Conservation (phyloP, 2,797 vertebrate species). For the Mormyrus hasselquistii region DNA sequence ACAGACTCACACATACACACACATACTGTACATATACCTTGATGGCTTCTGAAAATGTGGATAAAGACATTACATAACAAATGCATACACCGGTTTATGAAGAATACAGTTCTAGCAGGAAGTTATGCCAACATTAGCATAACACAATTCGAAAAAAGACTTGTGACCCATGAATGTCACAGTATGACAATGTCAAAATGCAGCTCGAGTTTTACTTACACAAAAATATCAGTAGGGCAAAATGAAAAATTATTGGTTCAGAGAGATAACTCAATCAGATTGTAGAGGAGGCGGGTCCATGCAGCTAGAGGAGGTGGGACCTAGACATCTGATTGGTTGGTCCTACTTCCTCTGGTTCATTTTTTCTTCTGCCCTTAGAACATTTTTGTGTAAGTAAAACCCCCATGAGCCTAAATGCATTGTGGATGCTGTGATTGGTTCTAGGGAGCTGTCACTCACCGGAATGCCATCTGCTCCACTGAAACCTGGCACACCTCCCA, state of each 20-base stretch:
- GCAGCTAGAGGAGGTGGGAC: neutral
- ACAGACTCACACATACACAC: neutral
- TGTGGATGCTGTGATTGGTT: neutral
- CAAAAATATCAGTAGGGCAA: neutral
- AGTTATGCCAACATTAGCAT: neutral
- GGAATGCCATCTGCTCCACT: conserved; percentile 83
- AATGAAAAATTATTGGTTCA: neutral
- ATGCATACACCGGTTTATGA: neutral
- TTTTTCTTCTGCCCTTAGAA: neutral
- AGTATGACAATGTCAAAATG: neutral
- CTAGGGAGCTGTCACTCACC: conserved; percentile 63
- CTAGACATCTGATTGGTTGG: neutral
- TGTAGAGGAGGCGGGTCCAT: neutral
- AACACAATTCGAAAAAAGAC: neutral
- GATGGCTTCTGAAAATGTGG: neutral
- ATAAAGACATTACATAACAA: neutral
- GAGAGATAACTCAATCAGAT: neutral
- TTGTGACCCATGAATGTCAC: neutral
- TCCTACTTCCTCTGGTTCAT: neutral
- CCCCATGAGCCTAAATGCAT: neutral
- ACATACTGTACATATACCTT: neutral
- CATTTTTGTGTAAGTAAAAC: neutral
- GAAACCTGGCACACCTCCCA: conserved; percentile 85
- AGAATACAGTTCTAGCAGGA: neutral
- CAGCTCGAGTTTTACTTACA: neutral